Conservation (phyloP, 2,113 vertebrate species). For the Nesoenas mayeri region DNA sequence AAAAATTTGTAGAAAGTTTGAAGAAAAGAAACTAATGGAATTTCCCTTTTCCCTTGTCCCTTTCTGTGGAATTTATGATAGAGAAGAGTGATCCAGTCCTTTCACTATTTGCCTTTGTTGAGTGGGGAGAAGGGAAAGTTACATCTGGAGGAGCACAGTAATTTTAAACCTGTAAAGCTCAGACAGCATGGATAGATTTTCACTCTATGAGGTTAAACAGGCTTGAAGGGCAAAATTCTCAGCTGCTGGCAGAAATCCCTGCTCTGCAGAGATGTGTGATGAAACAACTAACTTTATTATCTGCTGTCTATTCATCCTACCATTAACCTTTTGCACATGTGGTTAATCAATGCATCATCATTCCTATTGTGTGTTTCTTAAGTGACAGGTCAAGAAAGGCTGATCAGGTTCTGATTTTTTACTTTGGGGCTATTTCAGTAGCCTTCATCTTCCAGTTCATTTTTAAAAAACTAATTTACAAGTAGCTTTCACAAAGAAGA, state of each 20-base stretch:
- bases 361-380: neutral
- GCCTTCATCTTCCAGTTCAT: neutral
- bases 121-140: neutral
- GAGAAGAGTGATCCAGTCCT: neutral
- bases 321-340: neutral
- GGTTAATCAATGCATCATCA: neutral
- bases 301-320: neutral
- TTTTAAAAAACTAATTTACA: constrained; percentile 3
- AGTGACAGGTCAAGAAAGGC: neutral
- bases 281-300: neutral
- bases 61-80: constrained; percentile 5
- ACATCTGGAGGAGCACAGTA: neutral
- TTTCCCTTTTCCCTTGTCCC: neutral
- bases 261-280: neutral
- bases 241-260: neutral
- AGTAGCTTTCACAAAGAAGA: neutral
- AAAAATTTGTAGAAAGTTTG: neutral
- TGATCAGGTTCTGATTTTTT: neutral
- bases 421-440: neutral
- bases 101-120: neutral
- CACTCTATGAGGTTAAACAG: neutral
- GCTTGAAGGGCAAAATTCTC: neutral
- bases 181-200: neutral
- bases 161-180: neutral
- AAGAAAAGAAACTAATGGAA: neutral